Conservation (phyloP, 2,113 vertebrate genomes). For the Aramus guarauna region DNA sequence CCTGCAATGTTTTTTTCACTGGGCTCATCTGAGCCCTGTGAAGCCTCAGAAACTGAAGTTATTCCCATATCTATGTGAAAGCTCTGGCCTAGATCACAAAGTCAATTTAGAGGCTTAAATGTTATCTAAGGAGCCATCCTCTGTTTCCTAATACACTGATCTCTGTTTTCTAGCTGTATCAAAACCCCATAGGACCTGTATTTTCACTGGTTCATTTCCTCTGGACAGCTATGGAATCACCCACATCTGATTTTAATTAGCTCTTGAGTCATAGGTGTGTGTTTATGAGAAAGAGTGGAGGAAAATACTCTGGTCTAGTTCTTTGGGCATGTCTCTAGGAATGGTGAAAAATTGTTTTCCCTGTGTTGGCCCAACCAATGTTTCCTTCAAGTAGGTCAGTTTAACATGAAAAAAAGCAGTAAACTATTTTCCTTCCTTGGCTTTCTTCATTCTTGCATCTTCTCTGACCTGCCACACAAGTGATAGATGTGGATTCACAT, state of each 20-base stretch:
- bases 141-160: background rate
- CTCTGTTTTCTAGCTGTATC: background rate
- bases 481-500: background rate
- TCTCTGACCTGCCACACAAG: background rate
- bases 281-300: background rate
- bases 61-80: background rate
- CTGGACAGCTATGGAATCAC: background rate
- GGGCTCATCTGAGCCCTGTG: background rate
- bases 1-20: background rate
- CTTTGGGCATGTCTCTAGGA: background rate
- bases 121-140: background rate
- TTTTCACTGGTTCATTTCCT: conserved; percentile 11
- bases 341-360: background rate
- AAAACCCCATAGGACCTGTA: background rate
- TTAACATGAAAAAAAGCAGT: background rate
- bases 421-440: background rate
- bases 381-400: background rate
- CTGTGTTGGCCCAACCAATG: background rate
- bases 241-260: conserved; percentile 4
- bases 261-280: background rate
- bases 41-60: background rate
- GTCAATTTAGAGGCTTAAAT: background rate
- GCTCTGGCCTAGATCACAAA: background rate
- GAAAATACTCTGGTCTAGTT: background rate
- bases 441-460: background rate